These are phyloP conservation scores for Isotomurus palustris DNA, from an alignment of 2,888 invertebrate species.

Conservation along the genomic window DNA sequence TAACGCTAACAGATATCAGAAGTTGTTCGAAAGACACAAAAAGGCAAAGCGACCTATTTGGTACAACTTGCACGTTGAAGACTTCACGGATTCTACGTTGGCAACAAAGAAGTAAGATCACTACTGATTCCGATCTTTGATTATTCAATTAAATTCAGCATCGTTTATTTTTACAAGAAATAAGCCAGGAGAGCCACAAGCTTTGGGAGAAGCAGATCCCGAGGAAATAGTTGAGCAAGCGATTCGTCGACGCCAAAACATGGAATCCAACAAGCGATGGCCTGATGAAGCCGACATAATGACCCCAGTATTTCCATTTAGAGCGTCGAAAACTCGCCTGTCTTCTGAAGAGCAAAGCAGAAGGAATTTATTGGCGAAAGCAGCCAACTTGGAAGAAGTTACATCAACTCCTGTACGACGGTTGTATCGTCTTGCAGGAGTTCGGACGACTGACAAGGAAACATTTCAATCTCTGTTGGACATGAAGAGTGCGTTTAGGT, in stretches of 20 bases:
- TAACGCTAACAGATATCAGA: conserved; percentile 13
- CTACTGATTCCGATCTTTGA: no score
- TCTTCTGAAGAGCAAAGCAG: conserved; percentile 37
- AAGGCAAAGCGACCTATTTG: conserved; percentile 23
- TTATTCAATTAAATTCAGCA: no score
- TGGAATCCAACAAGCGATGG: conserved; percentile 18
- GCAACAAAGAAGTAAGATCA: no score
- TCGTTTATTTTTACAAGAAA: neutral
- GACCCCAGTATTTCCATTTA: conserved; percentile 27
- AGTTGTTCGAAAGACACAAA: conserved; percentile 31
- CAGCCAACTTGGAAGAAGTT: conserved; percentile 30
- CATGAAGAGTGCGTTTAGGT: conserved; percentile 37
- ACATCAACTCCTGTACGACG: conserved; percentile 34
- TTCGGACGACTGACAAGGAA: conserved; percentile 31
- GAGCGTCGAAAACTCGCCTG: conserved; percentile 11
- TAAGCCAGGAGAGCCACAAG: conserved; percentile 5
- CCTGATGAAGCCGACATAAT: conserved; percentile 31
- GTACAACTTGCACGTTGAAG: conserved; percentile 23
- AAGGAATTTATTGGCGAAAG: conserved; percentile 27
- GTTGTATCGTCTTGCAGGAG: conserved; percentile 37
- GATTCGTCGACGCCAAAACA: conserved; percentile 16
- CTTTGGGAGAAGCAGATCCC: conserved; percentile 20
- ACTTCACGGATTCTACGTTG: neutral
- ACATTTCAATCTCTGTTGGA: conserved; percentile 29
- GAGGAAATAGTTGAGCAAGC: conserved; percentile 28